Evolutionary conservation across 2,113 vertebrate species (phyloP).

Genomic region (Xiphophorus hellerii): DNA sequence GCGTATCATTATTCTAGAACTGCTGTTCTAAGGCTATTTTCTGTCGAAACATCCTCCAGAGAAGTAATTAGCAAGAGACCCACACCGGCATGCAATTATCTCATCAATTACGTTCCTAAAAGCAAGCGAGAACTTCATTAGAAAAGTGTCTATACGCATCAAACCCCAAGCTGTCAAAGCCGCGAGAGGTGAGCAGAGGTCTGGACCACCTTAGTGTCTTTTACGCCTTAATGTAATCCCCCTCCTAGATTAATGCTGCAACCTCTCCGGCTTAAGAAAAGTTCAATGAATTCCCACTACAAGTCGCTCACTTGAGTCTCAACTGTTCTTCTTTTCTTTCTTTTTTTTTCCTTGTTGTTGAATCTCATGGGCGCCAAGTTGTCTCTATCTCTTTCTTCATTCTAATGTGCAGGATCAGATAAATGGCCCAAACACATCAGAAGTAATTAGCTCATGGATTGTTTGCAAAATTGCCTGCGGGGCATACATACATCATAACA

Average conservation of each 20-base stretch:
- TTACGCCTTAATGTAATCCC: conserved; percentile 52
- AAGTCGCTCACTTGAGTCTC: conserved; percentile 25
- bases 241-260: conserved; percentile 47
- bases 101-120: conserved; percentile 77
- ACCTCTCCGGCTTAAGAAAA: conserved; percentile 33
- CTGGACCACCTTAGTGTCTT: conserved; percentile 45
- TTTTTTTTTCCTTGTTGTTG: not conserved
- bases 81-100: conserved; percentile 74
- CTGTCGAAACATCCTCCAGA: conserved; percentile 54
- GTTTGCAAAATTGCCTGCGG: conserved; percentile 33
- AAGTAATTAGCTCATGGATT: conserved; percentile 63
- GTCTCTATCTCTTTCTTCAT: conserved; percentile 13
- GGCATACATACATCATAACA: conserved; percentile 11
- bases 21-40: conserved; percentile 62
- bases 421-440: conserved; percentile 27
- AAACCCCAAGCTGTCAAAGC: conserved; percentile 69
- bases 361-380: conserved; percentile 24
- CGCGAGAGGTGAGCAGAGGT: conserved; percentile 57
- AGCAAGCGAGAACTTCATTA: conserved; percentile 72
- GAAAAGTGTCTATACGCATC: conserved; percentile 61
- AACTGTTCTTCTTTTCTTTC: conserved; percentile 13
- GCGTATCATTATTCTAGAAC: conserved; percentile 24
- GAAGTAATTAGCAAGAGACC: conserved; percentile 74
- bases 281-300: conserved; percentile 15
- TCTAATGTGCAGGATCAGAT: conserved; percentile 35